A percentile compares a stretch with the other conserved stretches of the same genome.
Evolutionary conservation across 1,140 invertebrate species (phyloP).

Genomic region (Zaprionus vittiger): DNA sequence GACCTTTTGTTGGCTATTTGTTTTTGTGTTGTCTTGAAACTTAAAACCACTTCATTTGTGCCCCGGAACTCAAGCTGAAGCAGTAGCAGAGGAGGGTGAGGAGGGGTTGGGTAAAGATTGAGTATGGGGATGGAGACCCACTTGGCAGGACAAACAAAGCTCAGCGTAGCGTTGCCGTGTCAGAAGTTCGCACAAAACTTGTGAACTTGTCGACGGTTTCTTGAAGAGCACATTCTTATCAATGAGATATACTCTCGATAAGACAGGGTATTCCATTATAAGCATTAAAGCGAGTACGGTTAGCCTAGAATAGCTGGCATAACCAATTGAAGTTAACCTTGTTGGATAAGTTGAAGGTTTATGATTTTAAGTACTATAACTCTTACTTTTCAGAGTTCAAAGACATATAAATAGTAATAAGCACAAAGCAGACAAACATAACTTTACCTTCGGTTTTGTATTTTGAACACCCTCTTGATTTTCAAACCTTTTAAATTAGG

Average conservation of each 20-base stretch:
- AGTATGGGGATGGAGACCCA: conserved; percentile 19
- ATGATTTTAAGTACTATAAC: no score
- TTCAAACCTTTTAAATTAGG: no score
- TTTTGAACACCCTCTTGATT: no score
- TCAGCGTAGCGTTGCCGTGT: conserved; percentile 44
- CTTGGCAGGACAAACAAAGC: conserved; percentile 36
- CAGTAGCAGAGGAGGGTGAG: not conserved
- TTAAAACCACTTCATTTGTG: conserved; percentile 66
- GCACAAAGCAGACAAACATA: no score
- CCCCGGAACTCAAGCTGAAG: not conserved
- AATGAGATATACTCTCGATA: not conserved
- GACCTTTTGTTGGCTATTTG: conserved; percentile 32
- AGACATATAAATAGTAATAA: no score
- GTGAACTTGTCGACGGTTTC: conserved; percentile 61
- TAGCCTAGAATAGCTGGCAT: no score
- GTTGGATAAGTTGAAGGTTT: no score
- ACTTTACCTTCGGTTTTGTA: no score
- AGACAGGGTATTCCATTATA: not conserved
- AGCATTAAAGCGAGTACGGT: no score
- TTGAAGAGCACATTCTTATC: not conserved
- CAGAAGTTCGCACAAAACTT: conserved; percentile 79
- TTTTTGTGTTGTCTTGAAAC: conserved; percentile 39
- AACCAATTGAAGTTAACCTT: no score
- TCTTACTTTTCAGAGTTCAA: no score
- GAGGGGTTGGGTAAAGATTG: not conserved